Conservation (phyloP, 2,888 invertebrate genomes). For the Coenonympha glycerion region DNA sequence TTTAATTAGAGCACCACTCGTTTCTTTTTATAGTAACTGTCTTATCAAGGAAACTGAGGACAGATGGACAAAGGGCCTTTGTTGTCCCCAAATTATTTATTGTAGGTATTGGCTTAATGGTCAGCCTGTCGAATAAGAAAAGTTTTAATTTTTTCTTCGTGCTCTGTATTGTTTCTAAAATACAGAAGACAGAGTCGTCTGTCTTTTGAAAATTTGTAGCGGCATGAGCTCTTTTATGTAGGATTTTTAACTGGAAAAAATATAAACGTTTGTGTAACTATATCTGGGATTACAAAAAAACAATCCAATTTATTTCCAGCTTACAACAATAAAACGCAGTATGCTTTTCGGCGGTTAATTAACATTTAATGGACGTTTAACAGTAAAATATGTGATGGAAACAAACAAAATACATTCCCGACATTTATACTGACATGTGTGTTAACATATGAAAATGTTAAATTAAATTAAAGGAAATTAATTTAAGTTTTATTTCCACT, state of each 20-base stretch:
- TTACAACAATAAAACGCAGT: constrained; percentile 15
- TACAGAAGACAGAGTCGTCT: too few species aligned
- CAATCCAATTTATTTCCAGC: constrained; percentile 1
- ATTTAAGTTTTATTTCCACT: too few species aligned
- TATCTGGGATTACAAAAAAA: constrained; percentile 1
- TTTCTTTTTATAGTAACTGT: constrained; percentile 26
- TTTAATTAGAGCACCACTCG: constrained; percentile 26
- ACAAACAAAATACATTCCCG: constrained; percentile 8
- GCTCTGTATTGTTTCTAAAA: not conserved
- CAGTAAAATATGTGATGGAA: constrained; percentile 14
- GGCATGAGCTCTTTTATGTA: too few species aligned
- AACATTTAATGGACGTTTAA: constrained; percentile 17
- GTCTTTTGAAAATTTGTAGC: too few species aligned
- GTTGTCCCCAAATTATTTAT: constrained; percentile 21
- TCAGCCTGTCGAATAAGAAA: not conserved
- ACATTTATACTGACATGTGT: constrained; percentile 10
- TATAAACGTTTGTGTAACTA: too few species aligned
- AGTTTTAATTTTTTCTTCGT: not conserved
- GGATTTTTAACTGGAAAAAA: too few species aligned
- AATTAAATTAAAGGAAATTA: too few species aligned
- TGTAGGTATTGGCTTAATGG: constrained; percentile 20
- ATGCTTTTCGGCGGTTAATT: constrained; percentile 18
- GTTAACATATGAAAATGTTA: constrained; percentile 1
- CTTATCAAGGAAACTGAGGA: constrained; percentile 22
- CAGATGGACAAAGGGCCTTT: constrained; percentile 14